phyloP scores from a whole-genome alignment of 2,797 vertebrate species.

The Oreochromis mossambicus region DNA sequence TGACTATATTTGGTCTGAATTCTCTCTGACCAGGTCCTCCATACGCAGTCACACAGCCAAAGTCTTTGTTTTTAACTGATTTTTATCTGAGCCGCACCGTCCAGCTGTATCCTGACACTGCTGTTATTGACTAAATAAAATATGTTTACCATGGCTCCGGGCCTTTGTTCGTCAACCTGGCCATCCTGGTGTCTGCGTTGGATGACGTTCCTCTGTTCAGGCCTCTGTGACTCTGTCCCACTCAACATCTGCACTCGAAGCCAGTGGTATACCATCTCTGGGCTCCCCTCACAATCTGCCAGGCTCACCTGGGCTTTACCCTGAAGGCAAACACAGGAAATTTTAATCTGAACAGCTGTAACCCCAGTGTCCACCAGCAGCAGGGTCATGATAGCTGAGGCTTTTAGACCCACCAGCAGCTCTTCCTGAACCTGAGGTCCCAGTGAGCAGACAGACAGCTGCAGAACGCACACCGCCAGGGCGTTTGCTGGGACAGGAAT shows the following conservation, averaged over 20 bases:
- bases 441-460: conserved; percentile 87
- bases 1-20: neutral
- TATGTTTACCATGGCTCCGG: conserved; percentile 49
- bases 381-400: neutral
- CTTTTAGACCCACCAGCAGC: conserved; percentile 80
- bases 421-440: conserved; percentile 88
- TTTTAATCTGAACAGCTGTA: neutral
- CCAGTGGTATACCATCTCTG: conserved; percentile 91
- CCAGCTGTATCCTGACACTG: neutral
- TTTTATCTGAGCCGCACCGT: neutral
- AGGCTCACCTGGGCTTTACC: conserved; percentile 88
- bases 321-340: conserved; percentile 59
- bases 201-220: conserved; percentile 63
- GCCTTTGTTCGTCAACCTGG: conserved; percentile 64
- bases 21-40: neutral
- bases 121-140: neutral
- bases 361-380: too few relatives aligned
- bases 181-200: conserved; percentile 65
- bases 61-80: neutral
- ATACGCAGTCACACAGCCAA: neutral
- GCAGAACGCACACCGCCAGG: conserved; percentile 81
- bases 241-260: conserved; percentile 83
- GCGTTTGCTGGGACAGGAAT: conserved; percentile 84
- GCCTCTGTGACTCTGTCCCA: conserved; percentile 67
- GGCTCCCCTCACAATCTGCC: conserved; percentile 78